These are phyloP conservation scores for Sibirionetta formosa DNA, from an alignment of 2,797 vertebrate species.

Conservation along the genomic window DNA sequence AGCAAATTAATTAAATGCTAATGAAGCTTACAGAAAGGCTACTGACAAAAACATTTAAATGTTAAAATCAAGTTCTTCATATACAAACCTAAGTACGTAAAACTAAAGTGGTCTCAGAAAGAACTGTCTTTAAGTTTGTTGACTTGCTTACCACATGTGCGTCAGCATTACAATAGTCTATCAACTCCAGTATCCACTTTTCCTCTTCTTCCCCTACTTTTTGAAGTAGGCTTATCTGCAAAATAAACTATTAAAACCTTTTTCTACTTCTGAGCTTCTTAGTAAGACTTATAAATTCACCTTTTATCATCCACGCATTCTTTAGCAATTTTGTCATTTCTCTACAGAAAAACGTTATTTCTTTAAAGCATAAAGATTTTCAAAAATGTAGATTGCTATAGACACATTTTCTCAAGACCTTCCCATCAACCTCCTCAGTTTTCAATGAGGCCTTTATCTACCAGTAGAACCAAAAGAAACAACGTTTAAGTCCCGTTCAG, in stretches of 20 bases:
- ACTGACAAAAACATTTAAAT: constrained; percentile 1
- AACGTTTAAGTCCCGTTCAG: not conserved
- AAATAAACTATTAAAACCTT: not conserved
- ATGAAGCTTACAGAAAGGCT: not conserved
- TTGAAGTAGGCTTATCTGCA: not conserved
- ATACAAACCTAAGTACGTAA: not conserved
- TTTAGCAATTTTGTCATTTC: constrained; percentile 16
- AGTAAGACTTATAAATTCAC: not conserved
- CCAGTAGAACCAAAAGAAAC: not conserved
- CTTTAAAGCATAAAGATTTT: not conserved
- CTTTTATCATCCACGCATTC: not conserved
- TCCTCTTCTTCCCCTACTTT: not conserved
- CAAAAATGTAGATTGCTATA: not conserved
- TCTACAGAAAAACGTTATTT: not conserved
- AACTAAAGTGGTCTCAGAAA: constrained; percentile 4
- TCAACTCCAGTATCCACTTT: not conserved
- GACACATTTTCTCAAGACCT: not conserved
- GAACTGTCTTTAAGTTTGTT: not conserved
- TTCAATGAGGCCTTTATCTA: not conserved
- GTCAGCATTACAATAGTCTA: not conserved
- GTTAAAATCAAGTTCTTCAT: not conserved
- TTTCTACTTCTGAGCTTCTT: not conserved
- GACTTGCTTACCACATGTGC: not conserved
- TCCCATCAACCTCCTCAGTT: not conserved
- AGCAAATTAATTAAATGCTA: constrained; percentile 1